Evolutionary conservation across 2,113 vertebrate genomes (phyloP).

Genomic region (Oryzias melastigma): DNA sequence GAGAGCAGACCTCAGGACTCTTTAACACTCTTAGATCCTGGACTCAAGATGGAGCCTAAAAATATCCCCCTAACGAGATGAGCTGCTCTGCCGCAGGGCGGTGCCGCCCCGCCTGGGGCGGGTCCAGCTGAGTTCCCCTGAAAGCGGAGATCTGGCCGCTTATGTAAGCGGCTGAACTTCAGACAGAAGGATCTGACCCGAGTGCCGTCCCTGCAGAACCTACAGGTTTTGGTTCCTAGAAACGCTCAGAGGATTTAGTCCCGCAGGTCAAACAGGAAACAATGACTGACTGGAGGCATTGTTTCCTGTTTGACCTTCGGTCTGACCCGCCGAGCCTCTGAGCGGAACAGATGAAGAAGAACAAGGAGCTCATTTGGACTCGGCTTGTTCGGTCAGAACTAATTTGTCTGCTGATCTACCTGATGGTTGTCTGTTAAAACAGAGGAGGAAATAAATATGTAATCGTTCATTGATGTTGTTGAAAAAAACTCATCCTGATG

Average conservation of each 20-base stretch:
- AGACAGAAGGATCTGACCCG: neutral
- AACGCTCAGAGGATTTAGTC: neutral
- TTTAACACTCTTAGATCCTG: conserved; percentile 61
- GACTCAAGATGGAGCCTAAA: conserved; percentile 29
- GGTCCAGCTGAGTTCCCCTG: neutral
- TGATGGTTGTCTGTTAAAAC: no score
- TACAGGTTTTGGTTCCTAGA: neutral
- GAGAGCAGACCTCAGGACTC: conserved; percentile 32
- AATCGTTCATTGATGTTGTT: no score
- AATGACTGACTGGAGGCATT: no score
- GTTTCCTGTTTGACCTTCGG: no score
- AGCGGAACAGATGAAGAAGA: no score
- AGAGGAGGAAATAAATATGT: no score
- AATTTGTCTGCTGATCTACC: no score
- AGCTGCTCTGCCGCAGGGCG: conserved; percentile 5
- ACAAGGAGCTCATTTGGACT: no score
- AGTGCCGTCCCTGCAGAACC: neutral
- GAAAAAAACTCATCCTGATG: no score
- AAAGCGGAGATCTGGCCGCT: neutral
- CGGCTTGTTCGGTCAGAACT: no score
- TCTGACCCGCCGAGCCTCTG: no score
- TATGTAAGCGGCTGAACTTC: conserved; percentile 33
- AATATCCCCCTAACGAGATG: conserved; percentile 65
- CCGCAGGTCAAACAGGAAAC: neutral
- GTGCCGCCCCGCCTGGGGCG: conserved; percentile 3